A percentile compares a stretch with the other conserved stretches of the same genome.
These are phyloP conservation scores for Plecotus auritus DNA, from an alignment of 2,113 vertebrate genomes.

Conservation along the genomic window DNA sequence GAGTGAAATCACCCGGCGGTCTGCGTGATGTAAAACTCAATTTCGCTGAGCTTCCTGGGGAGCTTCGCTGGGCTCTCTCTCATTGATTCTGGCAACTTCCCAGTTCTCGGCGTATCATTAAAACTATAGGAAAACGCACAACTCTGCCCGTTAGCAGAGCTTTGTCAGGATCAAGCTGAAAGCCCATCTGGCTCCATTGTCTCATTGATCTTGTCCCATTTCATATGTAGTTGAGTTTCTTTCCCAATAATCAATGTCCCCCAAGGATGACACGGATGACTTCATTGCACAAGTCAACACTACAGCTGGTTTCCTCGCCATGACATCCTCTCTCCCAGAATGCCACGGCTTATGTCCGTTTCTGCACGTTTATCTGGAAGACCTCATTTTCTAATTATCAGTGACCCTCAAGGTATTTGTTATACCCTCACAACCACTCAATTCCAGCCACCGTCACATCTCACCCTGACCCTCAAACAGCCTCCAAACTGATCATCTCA, in stretches of 20 bases:
- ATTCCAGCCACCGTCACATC: not conserved
- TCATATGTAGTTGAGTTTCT: constrained; percentile 54
- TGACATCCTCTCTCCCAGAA: not conserved
- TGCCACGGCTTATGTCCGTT: not conserved
- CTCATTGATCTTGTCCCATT: constrained; percentile 61
- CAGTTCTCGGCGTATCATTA: constrained; percentile 50
- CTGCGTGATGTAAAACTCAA: constrained; percentile 50
- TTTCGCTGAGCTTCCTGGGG: constrained; percentile 34
- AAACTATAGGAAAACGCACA: not conserved
- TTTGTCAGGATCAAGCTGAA: constrained; percentile 59
- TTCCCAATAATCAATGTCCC: constrained; percentile 56
- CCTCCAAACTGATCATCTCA: not conserved
- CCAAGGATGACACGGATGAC: constrained; percentile 29
- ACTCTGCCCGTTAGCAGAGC: not conserved
- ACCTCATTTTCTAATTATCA: not conserved
- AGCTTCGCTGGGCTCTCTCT: constrained; percentile 13
- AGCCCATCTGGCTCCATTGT: constrained; percentile 49
- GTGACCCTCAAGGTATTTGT: not conserved
- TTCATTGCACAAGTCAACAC: not conserved
- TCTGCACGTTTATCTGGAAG: constrained; percentile 24
- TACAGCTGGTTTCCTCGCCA: not conserved
- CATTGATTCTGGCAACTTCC: constrained; percentile 54
- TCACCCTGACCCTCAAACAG: not conserved
- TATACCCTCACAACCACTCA: not conserved
- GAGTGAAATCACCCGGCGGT: constrained; percentile 52